Percentiles rank a stretch among this genome's conserved stretches.
Conservation (phyloP, 2,888 invertebrate species). For the Podotricha telesiphe region DNA sequence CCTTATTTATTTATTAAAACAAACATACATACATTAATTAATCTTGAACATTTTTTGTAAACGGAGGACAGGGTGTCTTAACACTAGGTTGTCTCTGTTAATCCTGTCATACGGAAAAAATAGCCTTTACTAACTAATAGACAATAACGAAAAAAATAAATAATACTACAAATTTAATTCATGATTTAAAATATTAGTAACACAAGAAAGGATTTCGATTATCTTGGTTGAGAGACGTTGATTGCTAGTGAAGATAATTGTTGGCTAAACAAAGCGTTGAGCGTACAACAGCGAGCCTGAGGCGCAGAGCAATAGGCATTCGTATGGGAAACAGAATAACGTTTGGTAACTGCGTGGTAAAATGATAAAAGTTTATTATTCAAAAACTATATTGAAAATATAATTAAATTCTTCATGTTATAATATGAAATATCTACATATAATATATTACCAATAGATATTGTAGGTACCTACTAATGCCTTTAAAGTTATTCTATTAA, state of each 20-base stretch:
- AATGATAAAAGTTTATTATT: slow-evolving; percentile 35
- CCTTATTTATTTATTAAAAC: no score
- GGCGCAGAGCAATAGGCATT: slow-evolving; percentile 59
- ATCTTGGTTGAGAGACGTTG: slow-evolving; percentile 56
- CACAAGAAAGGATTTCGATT: slow-evolving; percentile 47
- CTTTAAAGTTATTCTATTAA: no score
- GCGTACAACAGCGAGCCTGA: slow-evolving; percentile 67
- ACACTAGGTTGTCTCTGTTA: no score
- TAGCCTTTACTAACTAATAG: no score
- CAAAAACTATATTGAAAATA: slow-evolving; percentile 7
- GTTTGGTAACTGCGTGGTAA: slow-evolving; percentile 45
- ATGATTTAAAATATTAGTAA: slow-evolving; percentile 28
- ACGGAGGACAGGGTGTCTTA: no score
- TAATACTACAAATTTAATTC: slow-evolving; percentile 19
- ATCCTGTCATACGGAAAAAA: no score
- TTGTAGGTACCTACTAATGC: no score
- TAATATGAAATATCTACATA: background rate
- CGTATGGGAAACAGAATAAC: slow-evolving; percentile 66
- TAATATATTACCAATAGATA: no score
- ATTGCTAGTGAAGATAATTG: slow-evolving; percentile 75
- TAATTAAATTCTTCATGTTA: background rate
- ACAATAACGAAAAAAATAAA: background rate
- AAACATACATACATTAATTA: no score
- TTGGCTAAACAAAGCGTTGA: slow-evolving; percentile 75
- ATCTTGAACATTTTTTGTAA: no score